These are phyloP conservation scores for Cataglyphis altisquamis DNA, from an alignment of 2,888 invertebrate species.

Conservation along the genomic window DNA sequence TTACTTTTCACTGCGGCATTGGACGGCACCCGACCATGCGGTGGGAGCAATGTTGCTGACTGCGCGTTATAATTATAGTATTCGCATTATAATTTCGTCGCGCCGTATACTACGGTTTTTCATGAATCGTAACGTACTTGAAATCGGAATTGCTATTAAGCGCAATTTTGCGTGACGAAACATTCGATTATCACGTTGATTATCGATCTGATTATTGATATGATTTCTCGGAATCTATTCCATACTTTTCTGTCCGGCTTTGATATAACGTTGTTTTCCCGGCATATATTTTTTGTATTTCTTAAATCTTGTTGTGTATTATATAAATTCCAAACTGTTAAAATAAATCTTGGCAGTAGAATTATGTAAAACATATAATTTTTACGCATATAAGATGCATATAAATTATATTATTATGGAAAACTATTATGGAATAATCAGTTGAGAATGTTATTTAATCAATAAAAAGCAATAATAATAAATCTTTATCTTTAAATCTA, in stretches of 20 bases:
- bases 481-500: background rate
- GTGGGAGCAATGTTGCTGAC: conserved; percentile 63
- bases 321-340: background rate
- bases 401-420: conserved; percentile 4
- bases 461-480: background rate
- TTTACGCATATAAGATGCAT: background rate
- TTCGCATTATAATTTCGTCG: conserved; percentile 26
- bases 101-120: conserved; percentile 4
- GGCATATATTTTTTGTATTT: background rate
- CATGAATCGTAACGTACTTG: conserved; percentile 19
- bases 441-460: background rate
- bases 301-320: background rate
- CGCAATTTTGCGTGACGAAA: background rate
- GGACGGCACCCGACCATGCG: conserved; percentile 66
- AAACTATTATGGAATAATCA: background rate
- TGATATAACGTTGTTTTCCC: background rate
- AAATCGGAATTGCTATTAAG: background rate
- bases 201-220: background rate
- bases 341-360: too few relatives aligned
- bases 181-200: background rate
- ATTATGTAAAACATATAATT: background rate
- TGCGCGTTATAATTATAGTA: conserved; percentile 43
- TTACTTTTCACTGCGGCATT: conserved; percentile 76
- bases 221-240: background rate
- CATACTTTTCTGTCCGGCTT: background rate